Evolutionary conservation across 2,113 vertebrate genomes (phyloP).

Genomic region (Leptosomus discolor): DNA sequence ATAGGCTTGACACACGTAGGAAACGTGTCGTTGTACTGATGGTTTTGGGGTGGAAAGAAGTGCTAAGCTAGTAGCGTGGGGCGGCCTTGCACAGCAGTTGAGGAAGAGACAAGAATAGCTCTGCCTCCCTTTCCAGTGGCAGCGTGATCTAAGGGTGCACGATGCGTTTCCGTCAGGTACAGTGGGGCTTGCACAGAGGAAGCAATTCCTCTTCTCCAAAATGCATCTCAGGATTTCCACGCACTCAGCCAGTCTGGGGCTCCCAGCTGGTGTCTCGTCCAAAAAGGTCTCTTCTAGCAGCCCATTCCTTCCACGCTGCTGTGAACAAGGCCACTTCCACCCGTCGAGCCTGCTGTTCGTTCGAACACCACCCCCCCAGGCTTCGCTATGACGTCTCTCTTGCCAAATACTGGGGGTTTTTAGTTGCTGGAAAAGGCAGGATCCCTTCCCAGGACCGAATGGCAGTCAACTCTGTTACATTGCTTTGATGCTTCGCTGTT

Average conservation of each 20-base stretch:
- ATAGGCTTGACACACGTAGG: rapidly evolving
- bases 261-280: not conserved
- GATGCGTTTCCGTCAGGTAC: not conserved
- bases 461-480: not conserved
- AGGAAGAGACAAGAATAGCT: not conserved
- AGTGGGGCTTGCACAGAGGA: not conserved
- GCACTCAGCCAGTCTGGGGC: not conserved
- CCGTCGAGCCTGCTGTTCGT: not conserved
- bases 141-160: not conserved
- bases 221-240: not conserved
- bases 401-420: not conserved
- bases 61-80: not conserved
- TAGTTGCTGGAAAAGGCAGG: not conserved
- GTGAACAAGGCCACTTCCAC: not conserved
- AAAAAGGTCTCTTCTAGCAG: not conserved
- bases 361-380: not conserved
- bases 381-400: not conserved
- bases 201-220: not conserved
- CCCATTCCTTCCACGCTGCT: not conserved
- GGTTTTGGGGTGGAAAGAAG: not conserved
- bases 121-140: not conserved
- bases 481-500: not conserved
- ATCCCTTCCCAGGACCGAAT: rapidly evolving
- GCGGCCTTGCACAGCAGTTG: not conserved
- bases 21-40: rapidly evolving